phyloP scores from a whole-genome alignment of 2,113 vertebrate genomes.

The Toxostoma redivivum region DNA sequence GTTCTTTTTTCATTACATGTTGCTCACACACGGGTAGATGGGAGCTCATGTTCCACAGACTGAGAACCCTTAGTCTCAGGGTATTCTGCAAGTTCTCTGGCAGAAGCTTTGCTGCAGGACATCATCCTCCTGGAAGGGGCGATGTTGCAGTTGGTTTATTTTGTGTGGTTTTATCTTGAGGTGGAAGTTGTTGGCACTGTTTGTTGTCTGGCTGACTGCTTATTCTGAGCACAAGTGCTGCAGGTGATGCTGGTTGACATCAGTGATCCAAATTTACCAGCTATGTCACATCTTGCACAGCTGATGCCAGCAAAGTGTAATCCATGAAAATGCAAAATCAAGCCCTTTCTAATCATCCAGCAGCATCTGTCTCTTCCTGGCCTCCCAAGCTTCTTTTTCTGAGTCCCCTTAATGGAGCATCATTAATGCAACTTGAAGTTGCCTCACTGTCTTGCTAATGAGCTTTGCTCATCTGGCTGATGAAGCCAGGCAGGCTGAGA shows the following conservation, averaged over 20 bases:
- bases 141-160: neutral
- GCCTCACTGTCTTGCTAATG: neutral
- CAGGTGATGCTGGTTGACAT: slow-evolving; percentile 14
- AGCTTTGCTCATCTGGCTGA: neutral
- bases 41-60: neutral
- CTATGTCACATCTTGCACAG: neutral
- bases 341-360: neutral
- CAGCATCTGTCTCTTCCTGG: slow-evolving; percentile 15
- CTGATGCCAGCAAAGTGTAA: slow-evolving; percentile 1
- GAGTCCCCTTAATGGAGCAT: neutral
- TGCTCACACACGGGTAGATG: neutral
- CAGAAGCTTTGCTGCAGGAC: neutral
- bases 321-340: neutral
- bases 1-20: neutral
- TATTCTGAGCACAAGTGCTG: neutral
- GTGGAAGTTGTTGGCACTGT: neutral
- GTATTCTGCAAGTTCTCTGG: neutral
- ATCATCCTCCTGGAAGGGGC: fast-evolving
- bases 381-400: neutral
- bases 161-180: neutral
- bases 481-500: neutral
- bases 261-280: neutral
- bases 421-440: slow-evolving; percentile 21
- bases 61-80: neutral
- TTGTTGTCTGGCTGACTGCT: neutral